These are phyloP conservation scores for Piscicola geometra DNA, from an alignment of 2,888 invertebrate species.

Conservation along the genomic window DNA sequence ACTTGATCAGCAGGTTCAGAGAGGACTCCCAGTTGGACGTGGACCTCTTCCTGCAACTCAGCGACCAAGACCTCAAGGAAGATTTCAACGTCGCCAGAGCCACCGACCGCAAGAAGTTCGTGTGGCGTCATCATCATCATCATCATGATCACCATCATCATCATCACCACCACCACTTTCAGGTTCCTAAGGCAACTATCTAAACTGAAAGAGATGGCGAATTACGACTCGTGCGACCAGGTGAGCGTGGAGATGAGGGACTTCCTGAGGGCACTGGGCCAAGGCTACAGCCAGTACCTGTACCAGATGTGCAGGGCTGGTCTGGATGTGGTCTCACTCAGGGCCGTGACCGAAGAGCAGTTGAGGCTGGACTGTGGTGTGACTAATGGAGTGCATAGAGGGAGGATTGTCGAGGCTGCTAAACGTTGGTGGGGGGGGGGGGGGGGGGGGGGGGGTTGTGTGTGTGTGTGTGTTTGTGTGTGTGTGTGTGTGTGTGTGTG, in stretches of 20 bases:
- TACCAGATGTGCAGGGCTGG: conserved; percentile 93
- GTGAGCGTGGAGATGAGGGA: conserved; percentile 68
- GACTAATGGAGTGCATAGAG: conserved; percentile 85
- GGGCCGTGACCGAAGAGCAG: conserved; percentile 80
- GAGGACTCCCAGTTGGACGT: conserved; percentile 86
- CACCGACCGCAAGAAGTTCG: conserved; percentile 77
- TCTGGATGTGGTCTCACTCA: conserved; percentile 81
- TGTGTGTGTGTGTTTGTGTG: neutral
- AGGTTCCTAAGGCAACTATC: conserved; percentile 85
- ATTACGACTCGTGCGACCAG: conserved; percentile 83
- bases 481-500: neutral
- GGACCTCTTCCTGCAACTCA: conserved; percentile 83
- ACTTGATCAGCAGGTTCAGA: conserved; percentile 65
- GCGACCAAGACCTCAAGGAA: conserved; percentile 82
- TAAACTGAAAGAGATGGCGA: conserved; percentile 88
- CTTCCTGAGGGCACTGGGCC: conserved; percentile 70
- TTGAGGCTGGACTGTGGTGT: conserved; percentile 84
- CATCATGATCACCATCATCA: conserved; percentile 43
- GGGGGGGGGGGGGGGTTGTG: neutral
- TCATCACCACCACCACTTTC: conserved; percentile 28
- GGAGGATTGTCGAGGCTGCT: conserved; percentile 82
- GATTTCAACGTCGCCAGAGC: conserved; percentile 91
- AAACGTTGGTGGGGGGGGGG: conserved; percentile 60
- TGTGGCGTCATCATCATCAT: neutral
- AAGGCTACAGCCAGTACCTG: conserved; percentile 89